A percentile compares a stretch with the other conserved stretches of the same genome.
Conservation (phyloP, 2,888 invertebrate genomes). For the Epirrhoe tristata region DNA sequence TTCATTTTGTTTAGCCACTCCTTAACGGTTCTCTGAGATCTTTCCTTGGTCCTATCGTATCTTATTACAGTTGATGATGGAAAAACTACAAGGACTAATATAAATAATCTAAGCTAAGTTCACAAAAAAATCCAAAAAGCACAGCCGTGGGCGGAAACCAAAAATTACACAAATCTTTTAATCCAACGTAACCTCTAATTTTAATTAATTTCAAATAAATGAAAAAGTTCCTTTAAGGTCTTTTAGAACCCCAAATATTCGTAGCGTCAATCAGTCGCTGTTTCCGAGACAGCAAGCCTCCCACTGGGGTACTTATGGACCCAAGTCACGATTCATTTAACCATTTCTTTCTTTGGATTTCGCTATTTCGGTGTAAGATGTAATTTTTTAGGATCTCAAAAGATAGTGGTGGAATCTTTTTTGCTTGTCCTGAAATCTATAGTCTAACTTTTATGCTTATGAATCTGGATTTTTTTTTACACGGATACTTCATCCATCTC, state of each 20-base stretch:
- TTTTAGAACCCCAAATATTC: constrained; percentile 26
- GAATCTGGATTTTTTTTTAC: too few relatives aligned
- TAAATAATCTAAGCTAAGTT: too few relatives aligned
- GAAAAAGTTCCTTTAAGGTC: constrained; percentile 10
- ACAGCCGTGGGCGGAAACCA: background rate
- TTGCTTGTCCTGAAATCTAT: background rate
- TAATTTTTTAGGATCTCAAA: constrained; percentile 5
- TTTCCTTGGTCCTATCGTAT: too few relatives aligned
- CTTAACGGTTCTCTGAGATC: too few relatives aligned
- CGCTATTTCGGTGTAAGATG: constrained; percentile 9
- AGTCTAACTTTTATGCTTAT: background rate
- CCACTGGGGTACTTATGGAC: constrained; percentile 62
- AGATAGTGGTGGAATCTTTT: background rate
- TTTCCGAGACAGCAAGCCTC: constrained; percentile 43
- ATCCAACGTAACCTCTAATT: constrained; percentile 3
- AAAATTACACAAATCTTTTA: constrained; percentile 9
- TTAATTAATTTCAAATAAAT: constrained; percentile 21
- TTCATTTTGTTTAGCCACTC: too few relatives aligned
- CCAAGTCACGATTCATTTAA: constrained; percentile 62
- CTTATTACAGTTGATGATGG: too few relatives aligned
- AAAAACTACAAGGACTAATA: too few relatives aligned
- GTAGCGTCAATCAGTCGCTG: constrained; percentile 32
- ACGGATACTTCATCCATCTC: too few relatives aligned
- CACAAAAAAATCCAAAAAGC: too few relatives aligned
- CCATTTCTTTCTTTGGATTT: constrained; percentile 49